phyloP scores from a whole-genome alignment of 2,113 vertebrate genomes.

The Zapornia atra region DNA sequence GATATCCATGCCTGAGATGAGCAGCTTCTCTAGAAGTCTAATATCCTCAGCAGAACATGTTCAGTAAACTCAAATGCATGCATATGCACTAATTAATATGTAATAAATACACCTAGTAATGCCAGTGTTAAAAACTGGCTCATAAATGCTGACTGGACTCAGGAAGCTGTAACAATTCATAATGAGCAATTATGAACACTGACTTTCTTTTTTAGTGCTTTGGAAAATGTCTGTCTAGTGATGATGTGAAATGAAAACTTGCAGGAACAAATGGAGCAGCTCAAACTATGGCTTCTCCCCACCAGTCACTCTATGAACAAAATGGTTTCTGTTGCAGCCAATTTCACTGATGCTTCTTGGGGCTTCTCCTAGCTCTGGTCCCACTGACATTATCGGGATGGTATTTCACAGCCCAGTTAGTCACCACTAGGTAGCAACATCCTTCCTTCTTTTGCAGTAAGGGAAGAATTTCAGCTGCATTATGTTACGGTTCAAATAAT shows the following conservation, averaged over 20 bases:
- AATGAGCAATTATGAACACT: background rate
- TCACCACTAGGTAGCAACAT: background rate
- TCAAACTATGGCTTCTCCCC: background rate
- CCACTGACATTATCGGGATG: too few relatives aligned
- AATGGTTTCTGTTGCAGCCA: background rate
- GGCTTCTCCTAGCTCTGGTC: background rate
- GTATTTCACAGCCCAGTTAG: background rate
- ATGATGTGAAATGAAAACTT: background rate
- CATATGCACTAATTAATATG: background rate
- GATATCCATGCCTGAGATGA: constrained; percentile 22
- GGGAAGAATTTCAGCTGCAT: background rate
- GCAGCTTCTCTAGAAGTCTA: constrained; percentile 6
- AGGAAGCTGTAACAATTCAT: background rate
- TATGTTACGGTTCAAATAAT: background rate
- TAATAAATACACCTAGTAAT: constrained; percentile 14
- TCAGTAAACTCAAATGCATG: background rate
- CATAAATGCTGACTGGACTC: constrained; percentile 6
- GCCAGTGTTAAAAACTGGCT: background rate
- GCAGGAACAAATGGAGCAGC: background rate
- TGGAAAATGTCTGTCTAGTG: background rate
- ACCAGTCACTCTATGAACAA: background rate
- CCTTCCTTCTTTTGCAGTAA: background rate
- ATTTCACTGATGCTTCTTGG: background rate
- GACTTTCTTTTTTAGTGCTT: background rate
- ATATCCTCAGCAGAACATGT: constrained; percentile 18